Base-by-base conservation (phyloP, 2,888 invertebrate species). In the Ophion obscuratus region DNA sequence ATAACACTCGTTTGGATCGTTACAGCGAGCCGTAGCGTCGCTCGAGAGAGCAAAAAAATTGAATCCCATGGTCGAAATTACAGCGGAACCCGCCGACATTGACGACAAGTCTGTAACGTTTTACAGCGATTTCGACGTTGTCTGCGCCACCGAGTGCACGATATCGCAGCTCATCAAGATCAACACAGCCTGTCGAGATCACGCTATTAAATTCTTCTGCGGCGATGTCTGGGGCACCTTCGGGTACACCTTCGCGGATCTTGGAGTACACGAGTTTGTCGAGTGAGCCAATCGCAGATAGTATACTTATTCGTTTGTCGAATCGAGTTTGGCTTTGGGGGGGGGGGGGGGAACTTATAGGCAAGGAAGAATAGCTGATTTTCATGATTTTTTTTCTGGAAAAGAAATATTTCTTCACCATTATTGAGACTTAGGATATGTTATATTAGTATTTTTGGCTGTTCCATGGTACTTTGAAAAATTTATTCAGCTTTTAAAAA, bases 221-320 rank as follows among this genome's bases (percentile, higher is more conserved):
- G 98, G 98, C 0, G 98, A 98, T 94, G 98, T 98, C 14, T 98
- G 97, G 96, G 99, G 99, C 66, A 97, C 97, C 95, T 97, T 97
- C 94, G 99, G 99, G 0, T 99, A 97, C 94, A 97, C 97, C 92
- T 98, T 99, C 93, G 96, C 97, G 17, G 99, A 99, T 95, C 96
- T 99, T 70, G 96, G 97, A 70, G 96, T 96, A 78, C 98, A 98
- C 92, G 96, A 97, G 89, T 98, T 96, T 94, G 96, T 96, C 73
- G 97, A 97, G 97, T 97, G 31, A 79, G 79, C 47, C n/a, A 10
- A 27, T n/a, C 27, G 44, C 20, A 57, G 11, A 11, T 84, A 68
- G 59, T 66, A 71, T 10, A 44, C 27, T 61, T 81, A 81, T 59
- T 47, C 47, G 9, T 68, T 68, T 20, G n/a, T 68, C 9, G 11